phyloP scores from a whole-genome alignment of 2,888 invertebrate genomes.

The Amphipyra tragopoginis region DNA sequence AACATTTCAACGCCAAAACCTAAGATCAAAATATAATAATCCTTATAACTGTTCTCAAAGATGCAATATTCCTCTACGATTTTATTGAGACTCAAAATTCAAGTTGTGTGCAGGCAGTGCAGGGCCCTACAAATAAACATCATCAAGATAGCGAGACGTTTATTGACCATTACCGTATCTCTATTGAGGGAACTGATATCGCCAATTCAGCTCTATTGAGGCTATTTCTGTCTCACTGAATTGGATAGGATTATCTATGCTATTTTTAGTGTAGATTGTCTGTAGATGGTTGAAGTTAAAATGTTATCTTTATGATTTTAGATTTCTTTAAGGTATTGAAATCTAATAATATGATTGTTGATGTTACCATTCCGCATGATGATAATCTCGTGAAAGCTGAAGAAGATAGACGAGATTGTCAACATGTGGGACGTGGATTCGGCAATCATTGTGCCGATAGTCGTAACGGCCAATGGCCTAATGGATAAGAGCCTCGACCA shows the following conservation, averaged over 20 bases:
- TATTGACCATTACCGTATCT: constrained; percentile 47
- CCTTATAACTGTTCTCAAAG: background rate
- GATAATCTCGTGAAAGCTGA: too few species aligned
- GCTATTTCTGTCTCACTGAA: constrained; percentile 42
- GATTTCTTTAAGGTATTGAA: background rate
- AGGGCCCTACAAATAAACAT: constrained; percentile 26
- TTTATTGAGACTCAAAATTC: background rate
- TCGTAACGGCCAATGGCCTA: too few species aligned
- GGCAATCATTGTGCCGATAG: too few species aligned
- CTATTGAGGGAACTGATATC: constrained; percentile 27
- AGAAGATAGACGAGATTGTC: too few species aligned
- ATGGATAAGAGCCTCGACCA: too few species aligned
- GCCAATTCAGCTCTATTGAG: constrained; percentile 41
- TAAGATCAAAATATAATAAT: background rate
- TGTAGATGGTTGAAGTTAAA: background rate
- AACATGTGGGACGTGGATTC: too few species aligned
- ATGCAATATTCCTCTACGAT: background rate
- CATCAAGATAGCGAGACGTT: constrained; percentile 43
- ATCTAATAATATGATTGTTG: background rate
- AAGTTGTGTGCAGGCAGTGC: background rate
- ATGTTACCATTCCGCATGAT: too few species aligned
- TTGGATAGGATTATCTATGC: constrained; percentile 40
- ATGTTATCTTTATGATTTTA: background rate
- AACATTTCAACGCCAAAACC: too few species aligned
- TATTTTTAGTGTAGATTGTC: constrained; percentile 10